These are phyloP conservation scores for Myotis vivesi DNA, from an alignment of 2,797 vertebrate species.

Conservation along the genomic window DNA sequence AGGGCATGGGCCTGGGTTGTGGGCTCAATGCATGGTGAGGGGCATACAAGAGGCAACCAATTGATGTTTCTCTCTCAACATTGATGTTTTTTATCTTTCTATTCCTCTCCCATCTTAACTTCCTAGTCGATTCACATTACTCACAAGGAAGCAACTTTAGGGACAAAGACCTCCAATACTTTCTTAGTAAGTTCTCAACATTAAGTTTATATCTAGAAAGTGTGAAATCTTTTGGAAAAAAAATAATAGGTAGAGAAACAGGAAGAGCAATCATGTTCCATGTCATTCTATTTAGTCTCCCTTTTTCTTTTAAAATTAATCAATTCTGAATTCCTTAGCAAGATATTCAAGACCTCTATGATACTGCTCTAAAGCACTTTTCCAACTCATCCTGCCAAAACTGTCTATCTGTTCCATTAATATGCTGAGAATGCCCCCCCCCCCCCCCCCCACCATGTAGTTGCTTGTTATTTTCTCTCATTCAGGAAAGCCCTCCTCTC, in stretches of 20 bases:
- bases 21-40: too few species aligned
- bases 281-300: background rate
- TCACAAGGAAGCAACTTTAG: background rate
- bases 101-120: too few species aligned
- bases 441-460: rapidly evolving
- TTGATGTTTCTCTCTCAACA: too few species aligned
- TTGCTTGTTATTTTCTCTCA: background rate
- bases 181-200: background rate
- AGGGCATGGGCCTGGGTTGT: too few species aligned
- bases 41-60: too few species aligned
- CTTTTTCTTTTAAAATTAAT: background rate
- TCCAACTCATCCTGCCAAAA: background rate
- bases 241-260: background rate
- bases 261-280: background rate
- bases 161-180: background rate
- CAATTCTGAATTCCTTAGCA: background rate
- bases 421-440: rapidly evolving
- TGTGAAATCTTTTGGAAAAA: background rate
- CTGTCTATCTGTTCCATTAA: too few species aligned
- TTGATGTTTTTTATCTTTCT: too few species aligned
- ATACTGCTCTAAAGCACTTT: background rate
- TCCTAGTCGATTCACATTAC: background rate
- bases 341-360: background rate
- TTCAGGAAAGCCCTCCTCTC: background rate
- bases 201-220: background rate